phyloP scores from a whole-genome alignment of 1,140 invertebrate genomes.

The Sycophaga agraensis region DNA sequence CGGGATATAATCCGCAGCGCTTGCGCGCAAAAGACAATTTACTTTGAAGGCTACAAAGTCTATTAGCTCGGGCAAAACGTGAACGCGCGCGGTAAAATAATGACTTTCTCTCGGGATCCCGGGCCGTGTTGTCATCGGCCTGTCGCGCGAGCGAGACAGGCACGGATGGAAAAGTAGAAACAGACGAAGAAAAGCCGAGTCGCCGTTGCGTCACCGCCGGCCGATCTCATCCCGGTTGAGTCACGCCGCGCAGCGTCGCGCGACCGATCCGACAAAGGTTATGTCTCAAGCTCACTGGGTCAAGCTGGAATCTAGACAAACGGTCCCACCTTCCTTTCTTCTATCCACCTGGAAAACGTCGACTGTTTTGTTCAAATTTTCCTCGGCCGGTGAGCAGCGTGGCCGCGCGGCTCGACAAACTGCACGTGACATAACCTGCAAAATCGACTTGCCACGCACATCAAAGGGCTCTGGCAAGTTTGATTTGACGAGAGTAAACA shows the following conservation, averaged over 20 bases:
- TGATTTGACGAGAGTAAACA: too few relatives aligned
- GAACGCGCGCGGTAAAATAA: conserved; percentile 45
- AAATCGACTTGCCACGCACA: too few relatives aligned
- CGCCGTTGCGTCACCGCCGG: conserved; percentile 42
- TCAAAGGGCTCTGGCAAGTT: too few relatives aligned
- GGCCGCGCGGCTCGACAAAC: too few relatives aligned
- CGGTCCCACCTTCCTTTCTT: too few relatives aligned
- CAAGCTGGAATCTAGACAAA: conserved; percentile 34
- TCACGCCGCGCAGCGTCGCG: conserved; percentile 32
- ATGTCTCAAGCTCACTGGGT: conserved; percentile 57
- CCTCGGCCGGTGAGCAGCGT: too few relatives aligned
- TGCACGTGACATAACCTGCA: too few relatives aligned
- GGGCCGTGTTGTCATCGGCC: conserved; percentile 32
- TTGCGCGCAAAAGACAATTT: conserved; percentile 48
- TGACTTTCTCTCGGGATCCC: conserved; percentile 57
- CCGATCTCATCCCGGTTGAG: conserved; percentile 45
- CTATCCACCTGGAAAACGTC: too few relatives aligned
- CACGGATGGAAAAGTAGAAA: background rate
- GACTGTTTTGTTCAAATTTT: too few relatives aligned
- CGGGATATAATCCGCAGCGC: conserved; percentile 27
- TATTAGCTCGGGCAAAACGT: conserved; percentile 50
- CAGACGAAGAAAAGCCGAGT: background rate
- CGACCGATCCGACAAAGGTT: conserved; percentile 48
- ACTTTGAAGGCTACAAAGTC: conserved; percentile 58
- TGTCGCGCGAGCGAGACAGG: conserved; percentile 30